Conservation (phyloP, 2,888 invertebrate genomes). For the Apocheima hispidaria region DNA sequence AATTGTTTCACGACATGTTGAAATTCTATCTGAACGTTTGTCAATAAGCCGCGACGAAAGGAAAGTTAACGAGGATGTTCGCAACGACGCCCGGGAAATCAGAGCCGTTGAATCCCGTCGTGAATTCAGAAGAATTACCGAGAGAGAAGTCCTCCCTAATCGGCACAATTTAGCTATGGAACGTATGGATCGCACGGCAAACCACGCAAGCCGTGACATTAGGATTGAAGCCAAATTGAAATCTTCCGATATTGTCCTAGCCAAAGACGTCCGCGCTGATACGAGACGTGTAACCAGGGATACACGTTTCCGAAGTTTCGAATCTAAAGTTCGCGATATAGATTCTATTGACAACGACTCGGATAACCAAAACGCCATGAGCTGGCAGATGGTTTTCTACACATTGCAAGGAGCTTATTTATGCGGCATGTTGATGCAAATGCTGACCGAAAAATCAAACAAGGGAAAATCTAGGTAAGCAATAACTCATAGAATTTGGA, state of each 20-base stretch:
- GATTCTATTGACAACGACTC: conserved; percentile 30
- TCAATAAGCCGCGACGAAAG: conserved; percentile 25
- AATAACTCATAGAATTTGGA: no score
- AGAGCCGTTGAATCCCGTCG: conserved; percentile 16
- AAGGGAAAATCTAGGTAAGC: conserved; percentile 52
- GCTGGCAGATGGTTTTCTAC: conserved; percentile 71
- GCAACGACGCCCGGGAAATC: conserved; percentile 7
- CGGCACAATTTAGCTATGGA: conserved; percentile 18
- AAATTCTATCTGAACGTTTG: conserved; percentile 11
- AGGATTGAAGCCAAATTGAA: conserved; percentile 13
- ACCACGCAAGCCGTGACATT: conserved; percentile 7
- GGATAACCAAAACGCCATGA: conserved; percentile 42
- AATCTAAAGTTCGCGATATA: conserved; percentile 38
- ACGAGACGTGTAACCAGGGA: conserved; percentile 38
- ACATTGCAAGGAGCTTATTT: conserved; percentile 71
- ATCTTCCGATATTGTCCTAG: conserved; percentile 1
- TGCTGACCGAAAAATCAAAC: conserved; percentile 53
- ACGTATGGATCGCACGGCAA: conserved; percentile 8
- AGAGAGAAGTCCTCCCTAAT: conserved; percentile 17
- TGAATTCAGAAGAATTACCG: conserved; percentile 17
- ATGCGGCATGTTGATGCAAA: conserved; percentile 61
- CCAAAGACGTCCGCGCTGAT: conserved; percentile 1
- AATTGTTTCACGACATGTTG: neutral
- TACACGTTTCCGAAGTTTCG: conserved; percentile 39
- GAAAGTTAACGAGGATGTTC: conserved; percentile 13